A percentile compares a stretch with the other conserved stretches of the same genome.
phyloP scores from a whole-genome alignment of 2,113 vertebrate species.

The Nasalis larvatus region DNA sequence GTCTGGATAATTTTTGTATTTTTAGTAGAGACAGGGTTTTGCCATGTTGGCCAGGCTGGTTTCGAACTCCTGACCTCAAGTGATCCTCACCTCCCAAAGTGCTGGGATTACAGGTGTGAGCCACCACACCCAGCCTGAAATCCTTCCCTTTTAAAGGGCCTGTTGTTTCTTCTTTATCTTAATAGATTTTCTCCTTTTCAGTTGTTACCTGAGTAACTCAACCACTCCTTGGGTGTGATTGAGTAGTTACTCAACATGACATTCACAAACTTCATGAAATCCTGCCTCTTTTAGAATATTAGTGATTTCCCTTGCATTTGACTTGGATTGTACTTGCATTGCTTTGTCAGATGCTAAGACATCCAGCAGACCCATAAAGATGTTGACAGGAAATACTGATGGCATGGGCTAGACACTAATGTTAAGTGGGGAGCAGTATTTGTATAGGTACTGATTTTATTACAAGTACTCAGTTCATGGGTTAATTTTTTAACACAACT shows the following conservation, averaged over 20 bases:
- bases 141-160: background rate
- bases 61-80: too few species aligned
- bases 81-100: too few species aligned
- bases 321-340: background rate
- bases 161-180: background rate
- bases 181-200: background rate
- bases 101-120: too few species aligned
- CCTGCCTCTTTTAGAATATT: background rate
- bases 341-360: background rate
- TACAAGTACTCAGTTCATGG: background rate
- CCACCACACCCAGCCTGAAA: accelerated
- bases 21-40: too few species aligned
- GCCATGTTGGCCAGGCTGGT: too few species aligned
- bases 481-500: background rate
- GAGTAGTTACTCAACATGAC: background rate
- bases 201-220: background rate
- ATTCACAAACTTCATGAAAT: background rate
- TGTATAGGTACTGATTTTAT: background rate
- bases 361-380: background rate
- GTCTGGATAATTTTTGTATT: too few species aligned
- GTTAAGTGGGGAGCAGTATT: background rate
- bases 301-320: background rate
- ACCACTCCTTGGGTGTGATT: background rate
- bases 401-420: background rate
- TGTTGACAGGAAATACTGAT: background rate